Evolutionary conservation across 2,113 vertebrate species (phyloP).

Genomic region (Anser brachyrhynchus): DNA sequence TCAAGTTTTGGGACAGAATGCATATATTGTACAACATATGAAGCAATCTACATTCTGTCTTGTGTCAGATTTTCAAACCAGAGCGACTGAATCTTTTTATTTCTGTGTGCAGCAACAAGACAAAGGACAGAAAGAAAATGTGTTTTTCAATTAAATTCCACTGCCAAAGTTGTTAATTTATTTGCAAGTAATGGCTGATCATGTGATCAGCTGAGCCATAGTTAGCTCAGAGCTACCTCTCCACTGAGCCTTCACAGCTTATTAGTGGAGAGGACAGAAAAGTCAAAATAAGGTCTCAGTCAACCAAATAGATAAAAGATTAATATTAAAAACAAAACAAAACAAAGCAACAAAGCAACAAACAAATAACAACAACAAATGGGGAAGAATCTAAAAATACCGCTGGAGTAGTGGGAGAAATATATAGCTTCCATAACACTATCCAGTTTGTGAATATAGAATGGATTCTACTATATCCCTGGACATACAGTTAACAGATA

Average conservation of each 20-base stretch:
- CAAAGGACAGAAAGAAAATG: neutral
- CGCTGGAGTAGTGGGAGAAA: neutral
- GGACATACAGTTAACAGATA: neutral
- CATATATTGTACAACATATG: neutral
- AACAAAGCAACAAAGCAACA: no score
- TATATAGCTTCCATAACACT: fast-evolving
- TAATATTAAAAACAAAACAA: neutral
- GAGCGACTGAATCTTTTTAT: neutral
- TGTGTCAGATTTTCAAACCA: neutral
- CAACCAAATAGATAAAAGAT: neutral
- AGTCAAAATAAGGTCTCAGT: neutral
- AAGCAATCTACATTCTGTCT: neutral
- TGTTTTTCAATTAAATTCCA: neutral
- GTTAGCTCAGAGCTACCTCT: neutral
- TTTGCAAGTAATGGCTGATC: neutral
- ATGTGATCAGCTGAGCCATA: neutral
- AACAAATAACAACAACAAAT: neutral
- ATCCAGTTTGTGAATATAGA: neutral
- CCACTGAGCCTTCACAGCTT: neutral
- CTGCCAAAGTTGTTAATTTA: neutral
- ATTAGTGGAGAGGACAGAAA: neutral
- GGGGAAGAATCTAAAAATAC: neutral
- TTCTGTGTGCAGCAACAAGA: neutral
- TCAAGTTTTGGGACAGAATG: neutral
- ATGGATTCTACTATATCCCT: neutral